Evolutionary conservation across 2,888 invertebrate genomes (phyloP), one percentile per base, ranked within the genome.

Genomic region (Diplazon laetatorius): DNA sequence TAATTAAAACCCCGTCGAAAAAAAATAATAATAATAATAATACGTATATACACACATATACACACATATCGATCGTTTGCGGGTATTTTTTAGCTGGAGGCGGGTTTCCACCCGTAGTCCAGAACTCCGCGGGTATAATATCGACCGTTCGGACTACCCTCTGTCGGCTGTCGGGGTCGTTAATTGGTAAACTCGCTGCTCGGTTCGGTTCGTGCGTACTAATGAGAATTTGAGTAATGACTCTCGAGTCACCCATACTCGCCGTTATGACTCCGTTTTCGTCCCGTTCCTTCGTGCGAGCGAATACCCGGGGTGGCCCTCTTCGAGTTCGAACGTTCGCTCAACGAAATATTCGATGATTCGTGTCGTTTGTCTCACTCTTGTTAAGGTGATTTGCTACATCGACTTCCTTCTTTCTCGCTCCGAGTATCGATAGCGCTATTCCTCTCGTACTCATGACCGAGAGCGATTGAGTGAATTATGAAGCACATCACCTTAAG

Each of bases 201-300:
- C n/a, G 85, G 84, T 87, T 84, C 80, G 81, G 83, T 82, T 84
- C 85, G 82, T 83, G 84, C 83, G 84, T 83, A 87, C 85, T 88
- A 88, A 88, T 88, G 87, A 87, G 87, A 87, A 86, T 87, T 89
- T 88, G 89, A 88, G 87, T 89, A 88, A 89, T 89, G 88, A 87
- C 87, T 84, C 84, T 83, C 83, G 83, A 82, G 84, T 82, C 77
- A n/a, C n/a, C 78, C 80, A 83, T 85, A 83, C 85, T 81, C 82
- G 68, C 62, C 66, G 76, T 81, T 80, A 78, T 80, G 76, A 70
- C 59, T 59, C n/a, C 18, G 80, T 76, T 80, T 85, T 83, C 82
- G 78, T 83, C 78, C n/a, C n/a, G n/a, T 78, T 74, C 79, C 81
- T 80, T 78, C 77, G 52, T 73, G 57, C 60, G 76, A 63, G 65